Evolutionary conservation across 2,113 vertebrate genomes (phyloP), one percentile per base, ranked within the genome.

Genomic region (Hypanus sabinus): DNA sequence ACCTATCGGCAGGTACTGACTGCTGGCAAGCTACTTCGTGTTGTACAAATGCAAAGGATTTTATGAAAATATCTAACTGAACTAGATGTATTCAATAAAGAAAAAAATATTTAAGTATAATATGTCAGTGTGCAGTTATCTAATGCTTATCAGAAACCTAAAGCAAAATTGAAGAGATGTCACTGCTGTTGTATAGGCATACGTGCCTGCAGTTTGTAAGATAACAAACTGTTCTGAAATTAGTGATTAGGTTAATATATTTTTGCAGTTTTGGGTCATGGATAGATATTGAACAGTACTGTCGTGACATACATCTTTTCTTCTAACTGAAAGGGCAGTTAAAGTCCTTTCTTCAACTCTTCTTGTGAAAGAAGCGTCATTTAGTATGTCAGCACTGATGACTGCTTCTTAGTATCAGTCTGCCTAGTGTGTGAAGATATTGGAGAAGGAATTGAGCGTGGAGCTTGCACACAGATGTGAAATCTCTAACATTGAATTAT

Each of bases 1-100:
- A 99, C 99, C 16, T 99, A 99, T 96, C 96, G 99, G 95, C 99
- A 99, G 98, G 99, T 99, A 94, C 38, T 93, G 62, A 65, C 24
- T 73, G 33, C 36, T 71, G 46, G 33, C 36, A 36, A 3, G 5
- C 14, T 33, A 91, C 14, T 70, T 91, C 10, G 16, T 36, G 1
- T 36, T 91, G 14, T 91, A 36, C n/a, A n/a, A n/a, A n/a, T n/a
- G n/a, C n/a, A n/a, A 33, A 60, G 22, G 27, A 57, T 62, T 88
- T 87, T 62, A 62, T 3, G 12, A 57, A 9, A 11, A 88, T 1
- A 27, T 60, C 1, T 60, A 57, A 30, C 4, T 68, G 5, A 18
- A 57, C 27, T 73, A 73, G 16, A 73, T 73, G 68, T 75, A 6
- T 12, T 76, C n/a, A 76, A 9, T 55, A 57, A 27, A 55, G 20